Conservation (phyloP, 2,888 invertebrate species). For the Drosophila sordidula region DNA sequence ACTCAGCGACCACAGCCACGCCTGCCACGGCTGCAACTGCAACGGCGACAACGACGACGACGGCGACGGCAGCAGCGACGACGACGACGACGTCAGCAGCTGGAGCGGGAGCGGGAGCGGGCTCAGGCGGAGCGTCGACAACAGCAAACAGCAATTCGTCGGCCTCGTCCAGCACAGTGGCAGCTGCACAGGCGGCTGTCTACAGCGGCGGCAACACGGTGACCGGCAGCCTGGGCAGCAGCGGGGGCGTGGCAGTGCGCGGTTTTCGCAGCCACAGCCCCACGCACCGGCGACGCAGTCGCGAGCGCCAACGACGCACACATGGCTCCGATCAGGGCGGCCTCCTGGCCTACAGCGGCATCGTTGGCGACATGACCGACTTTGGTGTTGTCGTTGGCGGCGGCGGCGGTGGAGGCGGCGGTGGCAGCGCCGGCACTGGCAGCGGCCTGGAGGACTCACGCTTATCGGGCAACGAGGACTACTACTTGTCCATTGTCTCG, state of each 20-base stretch:
- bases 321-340: slow-evolving; percentile 84
- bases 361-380: slow-evolving; percentile 61
- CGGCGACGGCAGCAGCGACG: slow-evolving; percentile 13
- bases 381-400: slow-evolving; percentile 52
- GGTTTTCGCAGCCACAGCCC: slow-evolving; percentile 85
- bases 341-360: slow-evolving; percentile 82
- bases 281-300: slow-evolving; percentile 83
- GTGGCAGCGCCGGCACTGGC: slow-evolving; percentile 73
- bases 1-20: slow-evolving; percentile 26
- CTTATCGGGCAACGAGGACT: slow-evolving; percentile 84
- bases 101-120: slow-evolving; percentile 38
- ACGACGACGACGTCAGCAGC: slow-evolving; percentile 12
- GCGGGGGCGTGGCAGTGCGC: slow-evolving; percentile 77
- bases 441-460: slow-evolving; percentile 84
- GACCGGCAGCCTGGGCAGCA: slow-evolving; percentile 75
- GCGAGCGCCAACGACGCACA: slow-evolving; percentile 83
- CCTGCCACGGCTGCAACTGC: slow-evolving; percentile 46
- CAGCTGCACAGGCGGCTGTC: slow-evolving; percentile 82
- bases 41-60: slow-evolving; percentile 33
- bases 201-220: slow-evolving; percentile 80
- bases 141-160: slow-evolving; percentile 72
- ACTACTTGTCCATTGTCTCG: slow-evolving; percentile 84
- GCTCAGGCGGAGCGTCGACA: slow-evolving; percentile 41
- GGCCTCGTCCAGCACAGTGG: slow-evolving; percentile 78
- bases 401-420: slow-evolving; percentile 58